phyloP scores from a whole-genome alignment of 1,140 invertebrate genomes.

The Steinernema feltiae region DNA sequence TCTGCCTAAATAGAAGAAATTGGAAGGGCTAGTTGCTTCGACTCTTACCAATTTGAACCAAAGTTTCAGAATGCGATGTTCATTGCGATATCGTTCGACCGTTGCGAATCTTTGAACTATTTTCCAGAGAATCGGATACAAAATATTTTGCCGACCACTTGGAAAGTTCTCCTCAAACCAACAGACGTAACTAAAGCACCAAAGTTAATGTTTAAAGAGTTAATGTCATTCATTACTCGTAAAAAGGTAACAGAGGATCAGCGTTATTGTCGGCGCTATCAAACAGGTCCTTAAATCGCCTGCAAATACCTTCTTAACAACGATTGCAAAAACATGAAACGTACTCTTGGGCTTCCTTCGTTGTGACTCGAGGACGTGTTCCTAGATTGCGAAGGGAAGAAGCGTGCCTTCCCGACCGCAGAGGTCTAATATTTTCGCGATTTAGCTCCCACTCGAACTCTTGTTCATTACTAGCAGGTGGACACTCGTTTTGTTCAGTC shows the following conservation, averaged over 20 bases:
- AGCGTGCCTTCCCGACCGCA: not conserved
- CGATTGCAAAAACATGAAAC: not conserved
- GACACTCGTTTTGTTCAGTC: too few relatives aligned
- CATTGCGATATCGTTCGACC: not conserved
- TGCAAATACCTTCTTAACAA: not conserved
- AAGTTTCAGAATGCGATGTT: not conserved
- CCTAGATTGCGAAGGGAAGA: not conserved
- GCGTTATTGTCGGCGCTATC: not conserved
- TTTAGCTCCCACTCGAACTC: constrained; percentile 2
- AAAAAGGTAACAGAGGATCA: not conserved
- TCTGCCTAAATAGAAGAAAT: not conserved
- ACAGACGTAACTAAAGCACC: not conserved
- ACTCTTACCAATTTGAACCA: constrained; percentile 6
- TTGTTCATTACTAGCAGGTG: too few relatives aligned
- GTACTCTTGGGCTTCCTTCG: not conserved
- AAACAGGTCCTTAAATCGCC: not conserved
- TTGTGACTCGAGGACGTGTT: not conserved
- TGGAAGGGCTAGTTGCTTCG: not conserved
- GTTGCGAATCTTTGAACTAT: not conserved
- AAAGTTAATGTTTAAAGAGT: not conserved
- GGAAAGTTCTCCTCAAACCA: not conserved
- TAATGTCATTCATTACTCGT: not conserved
- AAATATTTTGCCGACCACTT: not conserved
- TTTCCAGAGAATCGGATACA: not conserved
- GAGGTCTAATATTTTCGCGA: not conserved